phyloP scores from a whole-genome alignment of 2,797 vertebrate genomes.

The Enteromius trimaculatus region DNA sequence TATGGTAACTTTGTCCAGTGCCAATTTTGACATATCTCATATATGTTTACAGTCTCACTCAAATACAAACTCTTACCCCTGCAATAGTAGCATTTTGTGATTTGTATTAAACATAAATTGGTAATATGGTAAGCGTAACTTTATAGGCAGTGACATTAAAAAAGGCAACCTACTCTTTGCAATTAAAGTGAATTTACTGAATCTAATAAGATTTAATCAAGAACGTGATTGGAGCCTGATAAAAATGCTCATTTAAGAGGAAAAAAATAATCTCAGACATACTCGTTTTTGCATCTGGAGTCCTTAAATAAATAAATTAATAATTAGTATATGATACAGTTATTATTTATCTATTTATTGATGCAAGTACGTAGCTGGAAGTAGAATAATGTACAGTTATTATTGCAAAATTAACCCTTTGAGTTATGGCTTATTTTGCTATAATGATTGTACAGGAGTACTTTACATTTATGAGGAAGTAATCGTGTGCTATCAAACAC shows the following conservation, averaged over 20 bases:
- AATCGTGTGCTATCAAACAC: not conserved
- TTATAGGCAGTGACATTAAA: not conserved
- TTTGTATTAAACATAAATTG: too few relatives aligned
- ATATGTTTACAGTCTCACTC: too few relatives aligned
- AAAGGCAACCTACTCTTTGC: not conserved
- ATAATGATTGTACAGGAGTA: not conserved
- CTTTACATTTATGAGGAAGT: slow-evolving; percentile 2
- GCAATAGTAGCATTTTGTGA: too few relatives aligned
- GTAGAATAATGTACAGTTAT: not conserved
- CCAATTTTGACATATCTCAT: too few relatives aligned
- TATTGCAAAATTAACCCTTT: not conserved
- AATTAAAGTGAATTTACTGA: not conserved
- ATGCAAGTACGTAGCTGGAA: not conserved
- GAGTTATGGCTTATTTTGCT: not conserved
- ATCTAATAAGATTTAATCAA: too few relatives aligned
- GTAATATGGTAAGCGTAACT: not conserved
- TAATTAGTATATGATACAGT: not conserved
- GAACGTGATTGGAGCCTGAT: not conserved
- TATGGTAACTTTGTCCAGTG: too few relatives aligned
- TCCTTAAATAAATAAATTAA: not conserved
- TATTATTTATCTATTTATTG: not conserved
- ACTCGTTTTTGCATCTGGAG: too few relatives aligned
- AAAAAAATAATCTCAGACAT: too few relatives aligned
- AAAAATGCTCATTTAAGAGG: not conserved
- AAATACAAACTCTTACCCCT: too few relatives aligned